Evolutionary conservation across 1,140 invertebrate species (phyloP).

Genomic region (Polypedilum pembai): DNA sequence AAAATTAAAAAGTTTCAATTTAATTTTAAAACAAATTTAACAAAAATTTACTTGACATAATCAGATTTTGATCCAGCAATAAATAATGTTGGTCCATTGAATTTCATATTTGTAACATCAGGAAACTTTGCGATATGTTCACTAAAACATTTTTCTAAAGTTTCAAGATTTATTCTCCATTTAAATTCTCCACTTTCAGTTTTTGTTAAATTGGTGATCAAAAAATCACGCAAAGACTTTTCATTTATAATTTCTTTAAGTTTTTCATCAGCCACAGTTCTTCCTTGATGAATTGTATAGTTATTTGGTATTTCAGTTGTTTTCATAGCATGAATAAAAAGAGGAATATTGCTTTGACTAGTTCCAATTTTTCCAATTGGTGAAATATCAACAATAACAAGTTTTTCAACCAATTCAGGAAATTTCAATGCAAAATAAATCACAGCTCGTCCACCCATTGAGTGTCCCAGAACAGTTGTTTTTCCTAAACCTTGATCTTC

Average conservation of each 20-base stretch:
- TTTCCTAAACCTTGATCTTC: slow-evolving; percentile 46
- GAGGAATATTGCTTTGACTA: slow-evolving; percentile 53
- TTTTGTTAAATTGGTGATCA: slow-evolving; percentile 45
- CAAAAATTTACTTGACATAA: slow-evolving; percentile 59
- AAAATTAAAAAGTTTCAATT: slow-evolving; percentile 36
- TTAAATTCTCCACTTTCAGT: slow-evolving; percentile 35
- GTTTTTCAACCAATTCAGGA: slow-evolving; percentile 65
- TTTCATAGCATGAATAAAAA: slow-evolving; percentile 60
- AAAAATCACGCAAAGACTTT: slow-evolving; percentile 47
- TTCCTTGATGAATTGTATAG: slow-evolving; percentile 56
- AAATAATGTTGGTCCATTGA: slow-evolving; percentile 66
- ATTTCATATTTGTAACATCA: slow-evolving; percentile 46
- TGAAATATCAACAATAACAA: slow-evolving; percentile 79
- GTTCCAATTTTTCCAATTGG: slow-evolving; percentile 56
- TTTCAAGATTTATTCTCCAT: slow-evolving; percentile 50
- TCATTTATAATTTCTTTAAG: slow-evolving; percentile 45
- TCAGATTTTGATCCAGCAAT: slow-evolving; percentile 71
- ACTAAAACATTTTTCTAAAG: slow-evolving; percentile 57
- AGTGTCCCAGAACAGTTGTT: slow-evolving; percentile 72
- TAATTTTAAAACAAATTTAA: slow-evolving; percentile 30
- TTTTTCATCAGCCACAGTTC: slow-evolving; percentile 51
- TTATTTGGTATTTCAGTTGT: slow-evolving; percentile 50
- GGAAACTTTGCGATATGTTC: slow-evolving; percentile 59
- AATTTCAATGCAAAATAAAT: slow-evolving; percentile 70
- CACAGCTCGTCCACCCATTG: slow-evolving; percentile 79